Evolutionary conservation across 2,797 vertebrate genomes (phyloP), one percentile per base, ranked within the genome.

Genomic region (Atherinosoma microstoma): DNA sequence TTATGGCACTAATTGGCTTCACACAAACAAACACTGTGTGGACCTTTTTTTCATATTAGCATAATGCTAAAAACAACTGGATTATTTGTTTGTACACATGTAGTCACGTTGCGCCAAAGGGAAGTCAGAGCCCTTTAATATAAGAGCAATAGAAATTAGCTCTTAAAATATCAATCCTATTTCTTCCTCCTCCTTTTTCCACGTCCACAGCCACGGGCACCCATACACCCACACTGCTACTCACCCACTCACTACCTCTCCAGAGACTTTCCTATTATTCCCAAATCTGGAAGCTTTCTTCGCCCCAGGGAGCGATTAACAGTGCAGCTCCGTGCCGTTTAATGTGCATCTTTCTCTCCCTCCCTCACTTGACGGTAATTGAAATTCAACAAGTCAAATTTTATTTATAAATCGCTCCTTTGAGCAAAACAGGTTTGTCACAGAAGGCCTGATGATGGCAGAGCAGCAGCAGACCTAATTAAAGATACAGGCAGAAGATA

Each of bases 371-470:
- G 84, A 87, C 35, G 53, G 56, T 90, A 92, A 92, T 89, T 91
- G 87, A 91, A 91, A 90, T 89, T 85, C 89, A 91, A 92, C 89
- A 91, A 90, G 84, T 90, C 77, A 78, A 79, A 82, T 88, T 90
- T 81, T 86, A 87, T 88, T 88, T 87, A 86, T 75, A 87, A 91
- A 83, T 81, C 30, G 18, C 58, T 73, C 32, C 87, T 88, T 81
- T 85, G 83, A 88, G 87, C 83, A 83, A 84, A 89, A 83, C 83
- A 84, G 80, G 86, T 87, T 86, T 87, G 83, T 85, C 66, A 88
- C 81, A 66, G 58, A 74, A 76, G 13, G 76, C 45, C 81, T 77
- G 70, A 70, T 40, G 20, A 47, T 76, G 70, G 71, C 47, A 60
- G 79, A 82, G 80, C 58, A 22, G 70, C 64, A 36, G 77, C 12